Base-by-base conservation (phyloP, 1,140 invertebrate species). In the Oppia nitens region DNA sequence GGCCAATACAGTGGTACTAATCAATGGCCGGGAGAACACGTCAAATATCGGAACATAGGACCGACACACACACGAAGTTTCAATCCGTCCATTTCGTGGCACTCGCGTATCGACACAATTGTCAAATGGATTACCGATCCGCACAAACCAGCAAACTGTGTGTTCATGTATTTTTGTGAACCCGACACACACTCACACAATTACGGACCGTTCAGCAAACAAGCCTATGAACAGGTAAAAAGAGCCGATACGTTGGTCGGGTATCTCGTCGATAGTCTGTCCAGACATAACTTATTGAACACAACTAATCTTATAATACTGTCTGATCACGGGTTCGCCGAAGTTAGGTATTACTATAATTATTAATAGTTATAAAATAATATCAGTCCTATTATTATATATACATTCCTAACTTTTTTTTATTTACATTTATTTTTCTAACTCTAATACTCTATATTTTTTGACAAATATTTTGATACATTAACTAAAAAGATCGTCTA, bases 321-420 rank as follows among this genome's bases (percentile, higher is more conserved):
- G 20, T 64, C 62, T 53, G 68, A 69, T 58, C 68, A 69, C 62
- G 68, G 68, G 47, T 68, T 69, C 65, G 32, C 56, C 12, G 47
- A 60, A 40, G 60, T 69, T 14, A 21, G 21, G 28, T n/a, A 64
- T 69, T 45, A 55, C 55, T 24, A 50, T 65, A 32, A 47, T 69
- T 24, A 40, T 54, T 12, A 17, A 54, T 11, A 40, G 66, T 47
- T n/a, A 66, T 17, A 51, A 64, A 47, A 49, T 58, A 2, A 12
- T 17, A 3, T 26, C 17, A 6, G 6, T 6, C 20, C 14, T 20
- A 6, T 24, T 53, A 23, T n/a, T 32, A 1, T 68, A 62, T 53
- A 25, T 45, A 14, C 25, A n/a, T 40, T 27, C 57, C 59, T 26
- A 65, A 65, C 9, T 26, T 17, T 2, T 62, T 63, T 24, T 64